These are phyloP conservation scores for Bombus affinis DNA, from an alignment of 1,140 invertebrate species.

Conservation along the genomic window DNA sequence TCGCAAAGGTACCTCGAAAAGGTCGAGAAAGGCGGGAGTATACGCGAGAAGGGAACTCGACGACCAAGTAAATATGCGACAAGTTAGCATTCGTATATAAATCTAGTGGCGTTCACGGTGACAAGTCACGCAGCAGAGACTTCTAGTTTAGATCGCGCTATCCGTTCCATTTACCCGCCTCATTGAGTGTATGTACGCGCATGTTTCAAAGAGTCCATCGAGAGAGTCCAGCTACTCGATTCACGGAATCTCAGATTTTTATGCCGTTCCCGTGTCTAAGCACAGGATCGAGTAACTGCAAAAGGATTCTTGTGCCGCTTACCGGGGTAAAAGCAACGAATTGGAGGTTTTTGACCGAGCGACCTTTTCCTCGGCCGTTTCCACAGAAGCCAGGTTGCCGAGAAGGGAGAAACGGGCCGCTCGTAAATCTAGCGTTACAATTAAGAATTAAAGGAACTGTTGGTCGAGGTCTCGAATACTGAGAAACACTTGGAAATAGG, in stretches of 20 bases:
- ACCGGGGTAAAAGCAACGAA: background rate
- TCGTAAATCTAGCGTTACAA: constrained; percentile 9
- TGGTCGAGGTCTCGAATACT: background rate
- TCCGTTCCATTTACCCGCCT: constrained; percentile 61
- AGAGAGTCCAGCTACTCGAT: background rate
- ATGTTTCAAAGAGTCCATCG: constrained; percentile 12
- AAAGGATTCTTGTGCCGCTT: background rate
- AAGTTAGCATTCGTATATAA: constrained; percentile 82
- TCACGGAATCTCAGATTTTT: constrained; percentile 18
- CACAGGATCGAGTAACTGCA: background rate
- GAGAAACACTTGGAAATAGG: constrained; percentile 13
- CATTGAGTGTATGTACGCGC: constrained; percentile 66
- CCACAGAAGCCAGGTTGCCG: no score
- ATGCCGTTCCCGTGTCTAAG: background rate
- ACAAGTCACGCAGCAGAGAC: constrained; percentile 80
- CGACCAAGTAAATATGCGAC: constrained; percentile 80
- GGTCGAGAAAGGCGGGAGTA: background rate
- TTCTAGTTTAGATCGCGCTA: constrained; percentile 69
- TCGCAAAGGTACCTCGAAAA: constrained; percentile 45
- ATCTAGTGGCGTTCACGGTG: constrained; percentile 80
- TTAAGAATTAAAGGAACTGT: constrained; percentile 43
- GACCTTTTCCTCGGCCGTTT: background rate
- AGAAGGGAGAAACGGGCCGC: background rate
- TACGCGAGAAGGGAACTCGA: constrained; percentile 33
- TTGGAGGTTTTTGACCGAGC: background rate